Evolutionary conservation across 2,888 invertebrate genomes (phyloP).

Genomic region (Bombylius discolor): DNA sequence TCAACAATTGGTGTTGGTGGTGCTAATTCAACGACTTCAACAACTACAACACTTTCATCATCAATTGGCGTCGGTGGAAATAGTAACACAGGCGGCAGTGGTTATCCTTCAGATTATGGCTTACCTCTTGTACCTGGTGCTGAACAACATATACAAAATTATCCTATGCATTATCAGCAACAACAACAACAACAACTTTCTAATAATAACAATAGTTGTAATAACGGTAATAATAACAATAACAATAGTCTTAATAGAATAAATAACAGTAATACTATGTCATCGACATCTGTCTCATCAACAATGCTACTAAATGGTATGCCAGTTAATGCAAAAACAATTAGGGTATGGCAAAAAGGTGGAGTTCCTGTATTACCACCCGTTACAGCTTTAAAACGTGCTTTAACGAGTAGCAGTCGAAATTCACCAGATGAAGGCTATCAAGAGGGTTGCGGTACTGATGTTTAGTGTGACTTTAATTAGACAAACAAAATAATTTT

Average conservation of each 20-base stretch:
- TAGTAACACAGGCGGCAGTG: slow-evolving; percentile 24
- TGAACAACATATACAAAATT: slow-evolving; percentile 34
- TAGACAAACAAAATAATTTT: too few species aligned
- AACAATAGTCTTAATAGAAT: slow-evolving; percentile 5
- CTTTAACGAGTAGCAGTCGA: slow-evolving; percentile 66
- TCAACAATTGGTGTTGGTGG: slow-evolving; percentile 12
- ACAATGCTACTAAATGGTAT: slow-evolving; percentile 29
- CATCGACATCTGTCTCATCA: slow-evolving; percentile 20
- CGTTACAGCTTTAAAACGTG: slow-evolving; percentile 72
- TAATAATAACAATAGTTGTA: slow-evolving; percentile 2
- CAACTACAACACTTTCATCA: slow-evolving; percentile 29
- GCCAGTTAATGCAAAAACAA: slow-evolving; percentile 58
- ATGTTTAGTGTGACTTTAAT: slow-evolving; percentile 48
- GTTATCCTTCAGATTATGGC: slow-evolving; percentile 68
- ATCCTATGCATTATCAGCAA: slow-evolving; percentile 35
- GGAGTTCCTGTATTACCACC: slow-evolving; percentile 72
- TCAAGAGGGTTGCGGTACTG: slow-evolving; percentile 85
- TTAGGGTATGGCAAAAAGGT: slow-evolving; percentile 77
- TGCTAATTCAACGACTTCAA: slow-evolving; percentile 27
- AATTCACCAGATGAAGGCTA: slow-evolving; percentile 85
- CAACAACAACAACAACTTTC: slow-evolving; percentile 27
- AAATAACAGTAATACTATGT: slow-evolving; percentile 21
- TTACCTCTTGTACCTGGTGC: slow-evolving; percentile 49
- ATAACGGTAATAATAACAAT: slow-evolving; percentile 1
- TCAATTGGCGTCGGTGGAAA: slow-evolving; percentile 28